Conservation (phyloP, 2,113 vertebrate species). For the Pandion haliaetus region DNA sequence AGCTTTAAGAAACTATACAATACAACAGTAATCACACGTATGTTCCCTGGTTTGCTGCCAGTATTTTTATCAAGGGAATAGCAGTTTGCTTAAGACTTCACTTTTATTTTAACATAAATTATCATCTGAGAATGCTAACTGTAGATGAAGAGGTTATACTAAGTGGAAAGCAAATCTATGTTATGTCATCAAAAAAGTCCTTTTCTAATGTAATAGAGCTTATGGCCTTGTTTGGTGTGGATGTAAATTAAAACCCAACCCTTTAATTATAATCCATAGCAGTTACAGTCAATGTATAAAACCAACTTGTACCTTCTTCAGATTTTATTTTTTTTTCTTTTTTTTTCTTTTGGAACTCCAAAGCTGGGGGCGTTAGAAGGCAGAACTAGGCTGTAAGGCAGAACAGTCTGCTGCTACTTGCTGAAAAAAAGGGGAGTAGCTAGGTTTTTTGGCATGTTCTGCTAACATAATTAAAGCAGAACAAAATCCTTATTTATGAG, state of each 20-base stretch:
- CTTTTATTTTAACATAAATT: neutral
- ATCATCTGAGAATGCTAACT: neutral
- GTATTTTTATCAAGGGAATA: neutral
- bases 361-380: neutral
- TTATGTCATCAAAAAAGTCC: neutral
- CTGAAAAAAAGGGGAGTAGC: neutral
- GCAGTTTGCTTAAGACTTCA: neutral
- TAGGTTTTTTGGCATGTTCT: neutral
- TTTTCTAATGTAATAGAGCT: neutral
- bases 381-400: neutral
- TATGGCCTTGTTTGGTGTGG: neutral
- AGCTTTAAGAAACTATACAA: neutral
- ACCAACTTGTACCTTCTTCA: neutral
- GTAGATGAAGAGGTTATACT: neutral
- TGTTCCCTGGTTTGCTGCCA: neutral
- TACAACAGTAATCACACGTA: neutral
- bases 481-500: neutral
- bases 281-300: neutral
- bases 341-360: neutral
- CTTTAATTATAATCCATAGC: neutral
- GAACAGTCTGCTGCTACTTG: neutral
- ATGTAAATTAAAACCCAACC: neutral
- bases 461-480: neutral
- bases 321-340: neutral
- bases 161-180: neutral